Percentiles rank a stretch among this genome's conserved stretches.
phyloP scores from a whole-genome alignment of 2,888 invertebrate genomes.

The Ormia ochracea region DNA sequence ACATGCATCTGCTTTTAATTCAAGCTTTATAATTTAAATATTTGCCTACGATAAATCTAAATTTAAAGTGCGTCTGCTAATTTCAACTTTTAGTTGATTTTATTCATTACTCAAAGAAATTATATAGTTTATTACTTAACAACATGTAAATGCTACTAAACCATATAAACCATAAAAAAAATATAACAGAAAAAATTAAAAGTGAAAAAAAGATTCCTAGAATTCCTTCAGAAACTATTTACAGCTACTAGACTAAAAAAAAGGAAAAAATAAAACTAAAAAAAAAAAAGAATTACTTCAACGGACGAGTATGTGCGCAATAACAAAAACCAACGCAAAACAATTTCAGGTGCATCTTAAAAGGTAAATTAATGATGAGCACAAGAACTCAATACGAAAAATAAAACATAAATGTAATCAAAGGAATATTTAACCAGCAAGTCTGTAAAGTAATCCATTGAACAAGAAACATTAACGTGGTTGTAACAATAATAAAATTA shows the following conservation, averaged over 20 bases:
- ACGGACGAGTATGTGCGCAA: background rate
- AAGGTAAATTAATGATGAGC: constrained; percentile 57
- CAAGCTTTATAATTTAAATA: background rate
- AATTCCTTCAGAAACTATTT: constrained; percentile 50
- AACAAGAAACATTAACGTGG: constrained; percentile 30
- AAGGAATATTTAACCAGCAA: constrained; percentile 22
- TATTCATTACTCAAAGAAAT: constrained; percentile 19
- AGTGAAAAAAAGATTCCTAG: constrained; percentile 38
- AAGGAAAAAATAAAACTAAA: too few species aligned
- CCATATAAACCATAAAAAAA: background rate
- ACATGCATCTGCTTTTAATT: background rate
- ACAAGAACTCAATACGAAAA: constrained; percentile 19
- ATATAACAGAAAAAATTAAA: background rate
- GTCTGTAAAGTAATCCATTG: constrained; percentile 43
- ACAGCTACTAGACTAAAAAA: constrained; percentile 50
- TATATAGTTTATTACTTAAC: constrained; percentile 47
- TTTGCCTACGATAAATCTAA: background rate
- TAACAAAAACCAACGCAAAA: background rate
- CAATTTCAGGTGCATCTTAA: constrained; percentile 55
- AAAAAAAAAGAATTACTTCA: too few species aligned
- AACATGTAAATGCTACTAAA: constrained; percentile 36
- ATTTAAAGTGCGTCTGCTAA: background rate
- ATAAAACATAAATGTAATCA: constrained; percentile 34
- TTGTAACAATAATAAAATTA: constrained; percentile 32
- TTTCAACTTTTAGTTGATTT: background rate